These are phyloP conservation scores for Leucophenga varia DNA, from an alignment of 1,140 invertebrate species.

Conservation along the genomic window DNA sequence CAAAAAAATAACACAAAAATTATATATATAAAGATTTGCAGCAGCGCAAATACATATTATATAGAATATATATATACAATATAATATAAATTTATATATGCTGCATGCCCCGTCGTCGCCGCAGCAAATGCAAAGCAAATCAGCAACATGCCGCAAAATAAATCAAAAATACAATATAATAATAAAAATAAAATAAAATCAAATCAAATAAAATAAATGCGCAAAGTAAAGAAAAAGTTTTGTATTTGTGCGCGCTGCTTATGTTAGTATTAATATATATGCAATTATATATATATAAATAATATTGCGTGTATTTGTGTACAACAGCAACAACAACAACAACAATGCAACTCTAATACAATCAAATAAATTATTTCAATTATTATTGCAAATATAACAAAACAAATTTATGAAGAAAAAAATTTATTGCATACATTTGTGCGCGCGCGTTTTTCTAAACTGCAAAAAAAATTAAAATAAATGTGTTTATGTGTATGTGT, in stretches of 20 bases:
- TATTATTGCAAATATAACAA: too few species aligned
- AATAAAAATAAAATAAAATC: not conserved
- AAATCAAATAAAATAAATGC: conserved; percentile 9
- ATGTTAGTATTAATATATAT: conserved; percentile 7
- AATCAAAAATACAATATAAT: not conserved
- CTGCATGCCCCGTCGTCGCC: too few species aligned
- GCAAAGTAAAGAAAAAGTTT: conserved; percentile 3
- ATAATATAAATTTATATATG: conserved; percentile 7
- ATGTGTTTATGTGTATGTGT: too few species aligned
- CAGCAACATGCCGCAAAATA: too few species aligned
- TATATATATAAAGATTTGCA: conserved; percentile 10
- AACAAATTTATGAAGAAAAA: too few species aligned
- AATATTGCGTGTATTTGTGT: not conserved
- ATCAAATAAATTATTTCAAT: too few species aligned
- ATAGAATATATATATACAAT: conserved; percentile 5
- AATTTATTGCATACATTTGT: too few species aligned
- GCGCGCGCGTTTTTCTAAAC: too few species aligned
- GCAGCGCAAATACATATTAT: conserved; percentile 1
- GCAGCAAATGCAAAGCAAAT: too few species aligned
- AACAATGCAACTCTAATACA: too few species aligned
- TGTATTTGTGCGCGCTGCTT: conserved; percentile 4
- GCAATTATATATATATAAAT: conserved; percentile 2
- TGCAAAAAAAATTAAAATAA: conserved; percentile 1
- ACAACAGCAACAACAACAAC: conserved; percentile 1
- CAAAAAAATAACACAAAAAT: conserved; percentile 21